These are phyloP conservation scores for Exephanes ischioxanthus DNA, from an alignment of 2,888 invertebrate genomes.

Conservation along the genomic window DNA sequence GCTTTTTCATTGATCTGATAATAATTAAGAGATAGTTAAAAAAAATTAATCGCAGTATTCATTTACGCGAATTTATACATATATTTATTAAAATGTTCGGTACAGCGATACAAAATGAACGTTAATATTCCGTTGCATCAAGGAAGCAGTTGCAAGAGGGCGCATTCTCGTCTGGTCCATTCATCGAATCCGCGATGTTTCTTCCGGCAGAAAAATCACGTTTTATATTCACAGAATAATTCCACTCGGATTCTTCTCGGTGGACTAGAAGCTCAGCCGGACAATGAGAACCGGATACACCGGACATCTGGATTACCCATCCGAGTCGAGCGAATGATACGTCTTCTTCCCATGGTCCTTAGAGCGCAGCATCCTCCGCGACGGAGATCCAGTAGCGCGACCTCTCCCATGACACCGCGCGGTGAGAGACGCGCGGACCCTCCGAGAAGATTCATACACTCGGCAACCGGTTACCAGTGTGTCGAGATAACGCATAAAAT, in stretches of 20 bases:
- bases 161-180: constrained; percentile 42
- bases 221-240: constrained; percentile 19
- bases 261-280: constrained; percentile 29
- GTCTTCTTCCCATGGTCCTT: constrained; percentile 42
- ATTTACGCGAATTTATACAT: neutral
- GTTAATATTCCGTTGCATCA: neutral
- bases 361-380: constrained; percentile 63
- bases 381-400: constrained; percentile 46
- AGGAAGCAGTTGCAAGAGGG: neutral
- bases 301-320: constrained; percentile 32
- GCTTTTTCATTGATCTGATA: neutral
- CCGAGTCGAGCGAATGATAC: constrained; percentile 9
- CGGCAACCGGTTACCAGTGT: constrained; percentile 26
- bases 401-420: constrained; percentile 67
- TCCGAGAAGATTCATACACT: constrained; percentile 13
- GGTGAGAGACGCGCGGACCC: constrained; percentile 18
- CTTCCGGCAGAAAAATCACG: constrained; percentile 33
- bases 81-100: constrained; percentile 7
- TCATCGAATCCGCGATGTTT: constrained; percentile 9
- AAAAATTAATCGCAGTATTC: neutral
- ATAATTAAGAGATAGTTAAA: no score
- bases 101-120: constrained; percentile 1
- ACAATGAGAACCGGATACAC: constrained; percentile 61
- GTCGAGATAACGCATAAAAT: neutral
- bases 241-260: neutral